Evolutionary conservation across 2,888 invertebrate genomes (phyloP).

Genomic region (Xanthostigma xanthostigma): DNA sequence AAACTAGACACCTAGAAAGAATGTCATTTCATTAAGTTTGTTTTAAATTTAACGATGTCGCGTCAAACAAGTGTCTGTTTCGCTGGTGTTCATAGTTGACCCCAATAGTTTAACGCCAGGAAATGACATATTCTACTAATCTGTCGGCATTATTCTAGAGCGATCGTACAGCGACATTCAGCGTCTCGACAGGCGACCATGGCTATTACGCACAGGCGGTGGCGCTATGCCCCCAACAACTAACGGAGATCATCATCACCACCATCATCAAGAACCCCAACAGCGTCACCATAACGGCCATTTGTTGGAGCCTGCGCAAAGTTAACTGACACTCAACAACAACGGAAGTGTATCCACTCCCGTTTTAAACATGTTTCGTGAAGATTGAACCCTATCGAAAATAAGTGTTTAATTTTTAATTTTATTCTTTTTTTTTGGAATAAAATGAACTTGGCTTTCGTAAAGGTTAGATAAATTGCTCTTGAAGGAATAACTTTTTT

Average conservation of each 20-base stretch:
- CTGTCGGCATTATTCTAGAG: constrained; percentile 27
- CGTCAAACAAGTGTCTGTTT: too few species aligned
- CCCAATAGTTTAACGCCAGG: background rate
- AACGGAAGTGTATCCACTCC: background rate
- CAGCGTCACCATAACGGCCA: constrained; percentile 1
- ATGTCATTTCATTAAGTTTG: too few species aligned
- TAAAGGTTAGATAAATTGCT: too few species aligned
- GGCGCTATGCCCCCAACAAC: background rate
- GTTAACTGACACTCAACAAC: background rate
- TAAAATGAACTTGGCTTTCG: too few species aligned
- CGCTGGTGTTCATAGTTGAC: too few species aligned
- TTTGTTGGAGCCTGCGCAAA: constrained; percentile 2
- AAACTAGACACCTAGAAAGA: too few species aligned
- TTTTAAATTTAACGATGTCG: too few species aligned
- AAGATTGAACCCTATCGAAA: background rate
- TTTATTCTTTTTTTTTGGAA: too few species aligned
- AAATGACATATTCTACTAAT: constrained; percentile 1
- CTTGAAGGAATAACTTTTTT: too few species aligned
- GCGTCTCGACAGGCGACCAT: constrained; percentile 26
- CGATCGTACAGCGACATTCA: constrained; percentile 44
- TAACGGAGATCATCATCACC: too few species aligned
- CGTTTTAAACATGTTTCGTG: background rate
- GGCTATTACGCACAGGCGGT: constrained; percentile 16
- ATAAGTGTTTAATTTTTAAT: too few species aligned
- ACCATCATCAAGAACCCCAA: background rate